Conservation (phyloP, 2,888 invertebrate genomes). For the Erebia aethiops region DNA sequence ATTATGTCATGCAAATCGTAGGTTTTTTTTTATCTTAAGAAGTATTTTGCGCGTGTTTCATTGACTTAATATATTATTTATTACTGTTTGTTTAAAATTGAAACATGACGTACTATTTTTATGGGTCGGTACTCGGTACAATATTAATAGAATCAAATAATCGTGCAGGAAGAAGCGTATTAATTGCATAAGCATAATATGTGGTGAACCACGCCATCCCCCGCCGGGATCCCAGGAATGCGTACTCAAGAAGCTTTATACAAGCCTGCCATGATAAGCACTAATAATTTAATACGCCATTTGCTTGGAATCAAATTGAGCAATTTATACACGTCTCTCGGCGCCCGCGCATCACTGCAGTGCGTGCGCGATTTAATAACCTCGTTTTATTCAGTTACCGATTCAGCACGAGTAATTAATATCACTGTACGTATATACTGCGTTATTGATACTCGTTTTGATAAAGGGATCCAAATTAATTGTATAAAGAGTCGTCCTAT, state of each 20-base stretch:
- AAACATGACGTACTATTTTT: not conserved
- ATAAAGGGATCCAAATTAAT: not conserved
- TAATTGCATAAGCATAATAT: constrained; percentile 43
- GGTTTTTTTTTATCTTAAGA: too few relatives aligned
- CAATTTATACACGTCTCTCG: constrained; percentile 69
- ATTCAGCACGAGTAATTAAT: constrained; percentile 58
- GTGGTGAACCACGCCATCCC: constrained; percentile 46
- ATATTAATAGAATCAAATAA: constrained; percentile 32
- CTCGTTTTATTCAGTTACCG: constrained; percentile 50
- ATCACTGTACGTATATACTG: constrained; percentile 35
- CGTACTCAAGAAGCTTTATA: constrained; percentile 65
- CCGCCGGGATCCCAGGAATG: constrained; percentile 54
- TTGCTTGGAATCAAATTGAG: constrained; percentile 73
- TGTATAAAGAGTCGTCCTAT: not conserved
- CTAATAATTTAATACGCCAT: constrained; percentile 75
- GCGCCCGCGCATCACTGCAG: constrained; percentile 45
- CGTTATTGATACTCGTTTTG: constrained; percentile 11
- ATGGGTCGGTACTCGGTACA: not conserved
- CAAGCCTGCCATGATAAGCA: constrained; percentile 56
- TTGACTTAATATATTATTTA: too few relatives aligned
- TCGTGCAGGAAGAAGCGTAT: constrained; percentile 30
- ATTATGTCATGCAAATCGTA: too few relatives aligned
- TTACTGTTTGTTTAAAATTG: not conserved
- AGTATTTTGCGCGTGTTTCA: not conserved
- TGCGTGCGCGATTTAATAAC: constrained; percentile 53